These are phyloP conservation scores for Trinectes maculatus DNA, from an alignment of 2,113 vertebrate genomes.

Conservation along the genomic window DNA sequence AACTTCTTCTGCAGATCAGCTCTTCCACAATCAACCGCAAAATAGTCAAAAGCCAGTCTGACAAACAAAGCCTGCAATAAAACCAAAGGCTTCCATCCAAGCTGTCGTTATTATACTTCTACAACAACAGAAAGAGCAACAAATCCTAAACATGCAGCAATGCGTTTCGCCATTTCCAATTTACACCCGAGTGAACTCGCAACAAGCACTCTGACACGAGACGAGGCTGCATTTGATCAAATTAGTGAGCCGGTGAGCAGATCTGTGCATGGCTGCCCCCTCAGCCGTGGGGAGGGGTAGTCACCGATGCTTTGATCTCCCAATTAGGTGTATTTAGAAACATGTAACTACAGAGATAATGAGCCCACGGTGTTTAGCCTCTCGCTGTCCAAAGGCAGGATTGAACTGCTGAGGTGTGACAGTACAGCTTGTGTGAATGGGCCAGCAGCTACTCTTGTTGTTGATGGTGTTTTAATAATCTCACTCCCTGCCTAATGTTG, in stretches of 20 bases:
- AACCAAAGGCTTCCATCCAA: neutral
- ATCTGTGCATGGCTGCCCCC: constrained; percentile 33
- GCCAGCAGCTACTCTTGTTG: constrained; percentile 36
- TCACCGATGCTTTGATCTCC: constrained; percentile 61
- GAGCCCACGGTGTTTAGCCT: constrained; percentile 68
- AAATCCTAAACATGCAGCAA: neutral
- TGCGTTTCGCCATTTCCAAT: neutral
- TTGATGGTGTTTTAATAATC: constrained; percentile 38
- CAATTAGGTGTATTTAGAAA: constrained; percentile 79
- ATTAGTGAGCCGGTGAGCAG: constrained; percentile 45
- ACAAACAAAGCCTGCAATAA: neutral
- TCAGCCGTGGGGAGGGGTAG: constrained; percentile 32
- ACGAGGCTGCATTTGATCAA: constrained; percentile 39
- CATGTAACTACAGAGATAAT: constrained; percentile 76
- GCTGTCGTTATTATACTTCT: neutral
- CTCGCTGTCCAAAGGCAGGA: constrained; percentile 46
- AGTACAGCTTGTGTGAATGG: constrained; percentile 41
- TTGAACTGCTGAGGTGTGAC: constrained; percentile 71
- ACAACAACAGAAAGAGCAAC: neutral
- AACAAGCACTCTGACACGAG: constrained; percentile 1
- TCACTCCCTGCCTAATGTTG: constrained; percentile 24
- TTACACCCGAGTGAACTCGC: constrained; percentile 34
- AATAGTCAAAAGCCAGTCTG: constrained; percentile 27
- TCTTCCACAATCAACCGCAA: constrained; percentile 20
- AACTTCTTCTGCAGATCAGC: neutral